These are phyloP conservation scores for Cerastis rubricosa DNA, from an alignment of 2,888 invertebrate genomes.

Conservation along the genomic window DNA sequence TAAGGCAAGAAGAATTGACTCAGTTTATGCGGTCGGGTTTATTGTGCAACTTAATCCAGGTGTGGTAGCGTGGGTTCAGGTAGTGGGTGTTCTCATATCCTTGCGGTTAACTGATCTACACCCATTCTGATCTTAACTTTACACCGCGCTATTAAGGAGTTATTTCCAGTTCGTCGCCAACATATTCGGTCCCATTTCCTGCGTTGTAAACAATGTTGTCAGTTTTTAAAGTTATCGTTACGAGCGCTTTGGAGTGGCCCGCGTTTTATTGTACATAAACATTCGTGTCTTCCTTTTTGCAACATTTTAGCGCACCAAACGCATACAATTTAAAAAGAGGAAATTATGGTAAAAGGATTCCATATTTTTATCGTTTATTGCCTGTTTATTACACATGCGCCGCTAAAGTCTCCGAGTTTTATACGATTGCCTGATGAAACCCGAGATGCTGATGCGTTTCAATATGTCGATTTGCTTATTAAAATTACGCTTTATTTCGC, in stretches of 20 bases:
- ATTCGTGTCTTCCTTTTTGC: slow-evolving; percentile 46
- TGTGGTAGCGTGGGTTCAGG: slow-evolving; percentile 62
- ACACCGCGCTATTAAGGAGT: slow-evolving; percentile 36
- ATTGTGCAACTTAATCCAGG: slow-evolving; percentile 60
- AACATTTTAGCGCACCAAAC: slow-evolving; percentile 64
- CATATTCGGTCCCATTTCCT: slow-evolving; percentile 33
- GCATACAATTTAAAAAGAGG: slow-evolving; percentile 68
- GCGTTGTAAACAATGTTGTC: slow-evolving; percentile 35
- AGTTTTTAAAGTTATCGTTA: slow-evolving; percentile 41
- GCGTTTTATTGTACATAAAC: slow-evolving; percentile 55
- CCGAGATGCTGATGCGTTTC: slow-evolving; percentile 72
- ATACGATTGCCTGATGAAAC: slow-evolving; percentile 77
- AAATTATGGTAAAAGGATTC: slow-evolving; percentile 73
- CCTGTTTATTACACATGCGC: slow-evolving; percentile 74
- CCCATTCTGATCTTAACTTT: slow-evolving; percentile 48
- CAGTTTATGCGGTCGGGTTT: slow-evolving; percentile 40
- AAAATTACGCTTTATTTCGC: slow-evolving; percentile 78
- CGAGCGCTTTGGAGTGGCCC: slow-evolving; percentile 31
- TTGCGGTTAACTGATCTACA: slow-evolving; percentile 54
- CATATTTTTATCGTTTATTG: slow-evolving; percentile 74
- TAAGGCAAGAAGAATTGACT: slow-evolving; percentile 22
- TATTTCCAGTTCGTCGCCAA: slow-evolving; percentile 37
- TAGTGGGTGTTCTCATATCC: slow-evolving; percentile 66
- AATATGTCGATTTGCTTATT: slow-evolving; percentile 78
- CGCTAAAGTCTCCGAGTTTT: slow-evolving; percentile 72